A percentile compares a stretch with the other conserved stretches of the same genome.
Conservation (phyloP, 2,888 invertebrate species). For the Choreutis nemorana region DNA sequence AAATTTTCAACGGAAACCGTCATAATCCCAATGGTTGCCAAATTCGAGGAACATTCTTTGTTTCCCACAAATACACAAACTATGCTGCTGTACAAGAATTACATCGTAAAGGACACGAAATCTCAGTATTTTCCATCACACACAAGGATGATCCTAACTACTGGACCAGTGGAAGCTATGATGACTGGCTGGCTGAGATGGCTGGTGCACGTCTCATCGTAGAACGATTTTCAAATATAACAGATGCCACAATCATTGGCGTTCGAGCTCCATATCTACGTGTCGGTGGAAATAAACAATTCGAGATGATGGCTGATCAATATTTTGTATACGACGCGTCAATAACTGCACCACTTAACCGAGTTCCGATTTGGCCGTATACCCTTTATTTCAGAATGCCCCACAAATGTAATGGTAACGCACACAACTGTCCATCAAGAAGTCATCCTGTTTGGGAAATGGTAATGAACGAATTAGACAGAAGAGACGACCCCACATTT, state of each 20-base stretch:
- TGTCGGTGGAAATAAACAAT: conserved; percentile 93
- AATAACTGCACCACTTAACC: conserved; percentile 87
- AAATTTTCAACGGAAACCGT: conserved; percentile 85
- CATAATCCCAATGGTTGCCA: conserved; percentile 91
- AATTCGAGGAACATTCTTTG: conserved; percentile 90
- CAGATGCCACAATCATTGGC: conserved; percentile 90
- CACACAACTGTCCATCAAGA: conserved; percentile 89
- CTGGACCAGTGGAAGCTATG: conserved; percentile 87
- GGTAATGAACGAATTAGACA: conserved; percentile 94
- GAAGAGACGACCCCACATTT: conserved; percentile 92
- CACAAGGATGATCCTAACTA: conserved; percentile 93
- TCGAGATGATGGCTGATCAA: conserved; percentile 97
- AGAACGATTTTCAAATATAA: conserved; percentile 90
- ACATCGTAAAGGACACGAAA: conserved; percentile 90
- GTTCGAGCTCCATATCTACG: conserved; percentile 88
- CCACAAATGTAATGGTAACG: conserved; percentile 94
- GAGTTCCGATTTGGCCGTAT: conserved; percentile 97
- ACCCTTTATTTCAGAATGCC: conserved; percentile 97
- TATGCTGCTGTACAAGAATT: conserved; percentile 90
- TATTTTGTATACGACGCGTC: conserved; percentile 95
- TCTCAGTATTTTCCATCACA: conserved; percentile 89
- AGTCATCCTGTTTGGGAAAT: conserved; percentile 96
- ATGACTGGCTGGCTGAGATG: conserved; percentile 95
- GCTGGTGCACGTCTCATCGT: conserved; percentile 87
- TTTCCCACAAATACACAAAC: conserved; percentile 91